phyloP scores from a whole-genome alignment of 2,888 invertebrate genomes.

The Eupithecia abbreviata region DNA sequence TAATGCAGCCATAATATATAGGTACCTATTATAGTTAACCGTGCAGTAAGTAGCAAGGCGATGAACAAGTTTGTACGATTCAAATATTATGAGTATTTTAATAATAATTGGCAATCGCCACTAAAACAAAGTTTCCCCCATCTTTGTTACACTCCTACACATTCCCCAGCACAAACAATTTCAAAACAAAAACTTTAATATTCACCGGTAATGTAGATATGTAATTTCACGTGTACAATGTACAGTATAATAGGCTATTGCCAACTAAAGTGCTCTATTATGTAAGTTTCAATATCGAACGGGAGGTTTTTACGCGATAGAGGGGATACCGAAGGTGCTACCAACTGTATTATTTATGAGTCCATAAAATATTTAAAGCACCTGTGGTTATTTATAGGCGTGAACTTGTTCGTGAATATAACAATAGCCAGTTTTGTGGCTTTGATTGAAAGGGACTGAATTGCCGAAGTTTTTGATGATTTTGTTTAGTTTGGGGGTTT shows the following conservation, averaged over 20 bases:
- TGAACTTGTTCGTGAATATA: constrained; percentile 44
- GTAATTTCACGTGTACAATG: constrained; percentile 24
- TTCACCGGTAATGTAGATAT: constrained; percentile 12
- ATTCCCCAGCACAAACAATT: constrained; percentile 2
- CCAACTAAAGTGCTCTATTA: constrained; percentile 31
- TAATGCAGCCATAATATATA: neutral
- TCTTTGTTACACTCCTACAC: neutral
- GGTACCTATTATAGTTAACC: neutral
- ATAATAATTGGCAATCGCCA: neutral
- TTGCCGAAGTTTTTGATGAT: constrained; percentile 15
- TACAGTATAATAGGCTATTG: constrained; percentile 14
- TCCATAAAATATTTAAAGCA: constrained; percentile 69
- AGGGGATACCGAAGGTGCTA: constrained; percentile 48
- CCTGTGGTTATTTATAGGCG: constrained; percentile 63
- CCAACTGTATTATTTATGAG: constrained; percentile 61
- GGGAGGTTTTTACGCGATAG: constrained; percentile 53
- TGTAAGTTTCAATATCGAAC: constrained; percentile 39
- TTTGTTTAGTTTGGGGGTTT: constrained; percentile 1
- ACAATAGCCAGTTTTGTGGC: constrained; percentile 38
- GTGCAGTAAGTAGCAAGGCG: neutral
- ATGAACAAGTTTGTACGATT: neutral
- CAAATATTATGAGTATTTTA: neutral
- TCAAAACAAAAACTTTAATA: neutral
- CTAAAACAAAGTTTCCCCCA: neutral
- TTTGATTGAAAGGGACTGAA: constrained; percentile 31